Percentiles rank a stretch among this genome's conserved stretches.
These are phyloP conservation scores for Amphimallon solstitiale DNA, from an alignment of 2,888 invertebrate species.

Conservation along the genomic window DNA sequence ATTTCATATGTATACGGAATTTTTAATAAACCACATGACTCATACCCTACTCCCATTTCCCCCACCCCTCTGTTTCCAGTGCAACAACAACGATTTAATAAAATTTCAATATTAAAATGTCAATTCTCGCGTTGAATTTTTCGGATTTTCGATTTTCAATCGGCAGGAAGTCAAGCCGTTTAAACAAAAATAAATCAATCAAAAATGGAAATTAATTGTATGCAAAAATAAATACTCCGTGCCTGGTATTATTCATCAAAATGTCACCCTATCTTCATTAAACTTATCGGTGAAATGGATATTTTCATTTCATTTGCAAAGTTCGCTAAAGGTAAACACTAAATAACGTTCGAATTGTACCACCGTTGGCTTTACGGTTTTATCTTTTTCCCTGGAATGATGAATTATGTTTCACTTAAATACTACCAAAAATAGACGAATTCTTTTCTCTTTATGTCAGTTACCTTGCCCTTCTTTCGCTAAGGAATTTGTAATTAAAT, in stretches of 20 bases:
- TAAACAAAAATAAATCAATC: conserved; percentile 29
- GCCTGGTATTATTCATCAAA: conserved; percentile 25
- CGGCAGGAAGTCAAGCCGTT: not conserved
- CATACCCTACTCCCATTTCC: too few relatives aligned
- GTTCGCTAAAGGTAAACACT: conserved; percentile 31
- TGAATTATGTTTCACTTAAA: conserved; percentile 13
- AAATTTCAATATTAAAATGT: not conserved
- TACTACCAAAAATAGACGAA: too few relatives aligned
- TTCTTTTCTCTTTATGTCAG: too few relatives aligned
- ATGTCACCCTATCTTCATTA: conserved; percentile 33
- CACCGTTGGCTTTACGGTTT: conserved; percentile 5
- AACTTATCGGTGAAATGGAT: conserved; percentile 26
- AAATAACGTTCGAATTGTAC: conserved; percentile 15
- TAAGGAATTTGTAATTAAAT: too few relatives aligned
- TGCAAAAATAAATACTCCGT: conserved; percentile 30
- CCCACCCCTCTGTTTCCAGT: too few relatives aligned
- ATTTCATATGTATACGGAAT: too few relatives aligned
- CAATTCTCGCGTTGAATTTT: conserved; percentile 1
- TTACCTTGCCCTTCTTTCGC: too few relatives aligned
- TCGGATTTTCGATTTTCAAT: not conserved
- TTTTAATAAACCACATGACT: too few relatives aligned
- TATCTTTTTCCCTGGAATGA: conserved; percentile 28
- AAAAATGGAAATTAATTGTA: conserved; percentile 32
- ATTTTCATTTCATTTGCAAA: conserved; percentile 33
- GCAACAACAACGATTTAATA: not conserved